Base-by-base conservation (phyloP, 2,888 invertebrate genomes). In the Seira sanloemensis region DNA sequence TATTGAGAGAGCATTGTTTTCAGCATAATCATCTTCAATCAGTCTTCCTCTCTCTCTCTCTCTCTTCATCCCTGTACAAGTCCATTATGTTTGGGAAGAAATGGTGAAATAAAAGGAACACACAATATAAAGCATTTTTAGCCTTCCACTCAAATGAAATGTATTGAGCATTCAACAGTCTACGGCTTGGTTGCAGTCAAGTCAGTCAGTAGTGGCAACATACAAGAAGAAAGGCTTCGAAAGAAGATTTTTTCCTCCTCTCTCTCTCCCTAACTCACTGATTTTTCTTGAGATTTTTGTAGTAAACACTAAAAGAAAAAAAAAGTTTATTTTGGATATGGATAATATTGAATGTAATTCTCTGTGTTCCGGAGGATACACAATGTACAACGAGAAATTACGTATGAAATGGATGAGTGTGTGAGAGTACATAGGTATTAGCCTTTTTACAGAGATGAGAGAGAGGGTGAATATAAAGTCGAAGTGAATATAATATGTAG, bases 141-240 rank as follows among this genome's bases (percentile, higher is more conserved):
- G n/a, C 50, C 72, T 27, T 50, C 50, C 54, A 54, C 24, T 67
- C 21, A 7, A 62, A 21, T 50, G 12, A 58, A 58, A 58, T 23
- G 66, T 67, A 50, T n/a, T n/a, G n/a, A 16, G 50, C 50, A 50
- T n/a, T 7, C 37, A 37, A 23, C 62, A 62, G 50, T n/a, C n/a
- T 24, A 46, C 69, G 37, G 69, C 18, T 23, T 37, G 2, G 65
- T 75, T 66, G 24, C 66, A 37, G 66, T 75, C 66, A 65, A 72
- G 54, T 75, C 75, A 66, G 72, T 75, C 66, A 65, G 37, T 75
- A 37, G 65, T 65, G 26, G 62, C 27, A 74, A 23, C 58, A 58
- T 72, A 23, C 12, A 72, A 72, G 1, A n/a, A 68, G 18, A n/a
- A 21, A 58, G 5, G 58, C 58, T 58, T 9, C 62, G 21, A 12